phyloP scores from a whole-genome alignment of 2,113 vertebrate species.

The Seriola rivoliana region DNA sequence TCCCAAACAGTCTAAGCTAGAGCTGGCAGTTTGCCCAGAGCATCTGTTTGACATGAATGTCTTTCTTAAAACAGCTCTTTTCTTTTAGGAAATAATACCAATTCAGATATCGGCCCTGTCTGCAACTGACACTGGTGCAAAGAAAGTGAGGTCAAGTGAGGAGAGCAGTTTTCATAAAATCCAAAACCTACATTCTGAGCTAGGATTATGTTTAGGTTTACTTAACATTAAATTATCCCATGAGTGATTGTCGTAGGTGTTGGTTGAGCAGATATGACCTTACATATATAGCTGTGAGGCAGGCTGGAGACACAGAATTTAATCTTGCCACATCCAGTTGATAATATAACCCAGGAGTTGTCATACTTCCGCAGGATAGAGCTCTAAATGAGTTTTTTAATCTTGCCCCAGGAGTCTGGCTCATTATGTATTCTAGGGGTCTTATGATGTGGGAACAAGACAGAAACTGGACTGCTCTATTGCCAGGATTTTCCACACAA shows the following conservation, averaged over 20 bases:
- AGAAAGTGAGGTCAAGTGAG: slow-evolving; percentile 37
- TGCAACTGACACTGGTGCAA: slow-evolving; percentile 39
- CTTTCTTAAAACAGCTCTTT: slow-evolving; percentile 43
- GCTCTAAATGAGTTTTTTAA: slow-evolving; percentile 49
- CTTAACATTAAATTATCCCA: not conserved
- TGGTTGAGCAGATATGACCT: slow-evolving; percentile 9
- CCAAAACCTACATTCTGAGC: not conserved
- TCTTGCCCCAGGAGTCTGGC: slow-evolving; percentile 22
- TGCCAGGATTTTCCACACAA: slow-evolving; percentile 7
- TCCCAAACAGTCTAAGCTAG: slow-evolving; percentile 57
- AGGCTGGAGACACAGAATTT: slow-evolving; percentile 9
- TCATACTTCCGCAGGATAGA: slow-evolving; percentile 20
- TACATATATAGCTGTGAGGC: slow-evolving; percentile 2
- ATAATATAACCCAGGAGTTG: slow-evolving; percentile 6
- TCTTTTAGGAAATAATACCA: slow-evolving; percentile 45
- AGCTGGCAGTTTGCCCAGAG: slow-evolving; percentile 63
- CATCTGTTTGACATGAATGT: slow-evolving; percentile 58
- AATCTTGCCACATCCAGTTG: slow-evolving; percentile 12
- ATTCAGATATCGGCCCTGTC: slow-evolving; percentile 48
- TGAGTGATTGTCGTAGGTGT: not conserved
- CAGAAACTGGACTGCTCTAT: slow-evolving; percentile 4
- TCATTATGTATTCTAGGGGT: slow-evolving; percentile 38
- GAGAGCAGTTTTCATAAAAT: slow-evolving; percentile 24
- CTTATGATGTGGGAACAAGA: slow-evolving; percentile 29
- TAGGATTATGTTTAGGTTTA: not conserved